Conservation (phyloP, 37 sponge, comb jelly and placozoan genomes). For the Tethya wilhelma region DNA sequence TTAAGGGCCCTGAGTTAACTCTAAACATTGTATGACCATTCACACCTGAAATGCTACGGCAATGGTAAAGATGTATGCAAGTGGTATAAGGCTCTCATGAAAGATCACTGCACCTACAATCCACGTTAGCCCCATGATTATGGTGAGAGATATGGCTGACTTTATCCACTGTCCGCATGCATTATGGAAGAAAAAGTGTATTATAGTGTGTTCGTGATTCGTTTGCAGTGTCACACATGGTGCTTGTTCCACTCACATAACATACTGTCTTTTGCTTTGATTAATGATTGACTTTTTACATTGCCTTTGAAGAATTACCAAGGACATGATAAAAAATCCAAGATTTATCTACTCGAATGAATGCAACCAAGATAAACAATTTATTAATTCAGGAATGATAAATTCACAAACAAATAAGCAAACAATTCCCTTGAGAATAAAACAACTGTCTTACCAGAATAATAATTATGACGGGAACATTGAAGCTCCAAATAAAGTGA, state of each 20-base stretch:
- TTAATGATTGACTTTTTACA: background rate
- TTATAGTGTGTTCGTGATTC: no score
- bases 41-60: conserved; percentile 52
- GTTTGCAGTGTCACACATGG: background rate
- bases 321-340: conserved; percentile 44
- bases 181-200: background rate
- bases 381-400: no score
- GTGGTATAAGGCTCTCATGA: background rate
- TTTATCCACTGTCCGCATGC: conserved; percentile 39
- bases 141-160: conserved; percentile 22
- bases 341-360: conserved; percentile 19
- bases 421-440: no score
- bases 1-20: no score
- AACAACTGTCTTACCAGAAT: conserved; percentile 40
- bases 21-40: no score
- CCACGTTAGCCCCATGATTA: conserved; percentile 62
- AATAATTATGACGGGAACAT: conserved; percentile 60
- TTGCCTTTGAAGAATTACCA: conserved; percentile 30
- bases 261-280: background rate
- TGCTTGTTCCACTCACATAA: background rate
- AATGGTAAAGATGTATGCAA: conserved; percentile 50
- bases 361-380: background rate
- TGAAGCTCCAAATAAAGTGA: conserved; percentile 60
- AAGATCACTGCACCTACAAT: conserved; percentile 42
- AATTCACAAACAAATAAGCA: no score